Conservation (phyloP, 2,113 vertebrate species). For the Salvelinus namaycush region DNA sequence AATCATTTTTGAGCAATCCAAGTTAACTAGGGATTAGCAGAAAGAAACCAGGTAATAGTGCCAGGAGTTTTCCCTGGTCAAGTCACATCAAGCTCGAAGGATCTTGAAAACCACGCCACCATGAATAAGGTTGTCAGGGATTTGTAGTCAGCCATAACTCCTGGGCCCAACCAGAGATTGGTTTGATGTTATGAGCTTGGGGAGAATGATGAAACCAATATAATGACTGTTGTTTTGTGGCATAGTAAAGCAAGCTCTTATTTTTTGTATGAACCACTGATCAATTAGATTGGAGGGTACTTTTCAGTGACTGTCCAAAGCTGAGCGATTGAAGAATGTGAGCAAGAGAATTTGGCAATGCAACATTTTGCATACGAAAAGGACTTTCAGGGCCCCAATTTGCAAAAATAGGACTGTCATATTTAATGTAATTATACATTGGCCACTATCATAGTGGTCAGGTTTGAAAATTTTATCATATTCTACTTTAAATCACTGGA, state of each 20-base stretch:
- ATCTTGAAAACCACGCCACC: background rate
- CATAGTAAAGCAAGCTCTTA: background rate
- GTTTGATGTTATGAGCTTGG: no score
- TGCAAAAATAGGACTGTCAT: background rate
- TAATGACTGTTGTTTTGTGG: background rate
- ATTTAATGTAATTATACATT: background rate
- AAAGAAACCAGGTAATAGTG: conserved; percentile 7
- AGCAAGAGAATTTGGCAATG: background rate
- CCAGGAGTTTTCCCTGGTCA: background rate
- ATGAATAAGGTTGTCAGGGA: background rate
- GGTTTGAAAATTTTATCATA: background rate
- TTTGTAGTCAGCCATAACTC: no score
- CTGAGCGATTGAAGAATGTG: background rate
- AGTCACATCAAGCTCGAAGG: background rate
- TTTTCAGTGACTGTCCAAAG: conserved; percentile 26
- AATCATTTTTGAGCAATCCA: conserved; percentile 27
- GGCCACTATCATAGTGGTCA: background rate
- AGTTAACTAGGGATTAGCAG: conserved; percentile 36
- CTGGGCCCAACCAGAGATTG: no score
- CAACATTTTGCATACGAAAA: background rate
- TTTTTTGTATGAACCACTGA: background rate
- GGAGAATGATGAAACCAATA: no score
- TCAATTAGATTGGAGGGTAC: background rate
- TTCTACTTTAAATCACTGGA: conserved; percentile 61
- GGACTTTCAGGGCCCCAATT: background rate